Evolutionary conservation across 1,140 invertebrate species (phyloP), one percentile per base, ranked within the genome.

Genomic region (Arion vulgaris): DNA sequence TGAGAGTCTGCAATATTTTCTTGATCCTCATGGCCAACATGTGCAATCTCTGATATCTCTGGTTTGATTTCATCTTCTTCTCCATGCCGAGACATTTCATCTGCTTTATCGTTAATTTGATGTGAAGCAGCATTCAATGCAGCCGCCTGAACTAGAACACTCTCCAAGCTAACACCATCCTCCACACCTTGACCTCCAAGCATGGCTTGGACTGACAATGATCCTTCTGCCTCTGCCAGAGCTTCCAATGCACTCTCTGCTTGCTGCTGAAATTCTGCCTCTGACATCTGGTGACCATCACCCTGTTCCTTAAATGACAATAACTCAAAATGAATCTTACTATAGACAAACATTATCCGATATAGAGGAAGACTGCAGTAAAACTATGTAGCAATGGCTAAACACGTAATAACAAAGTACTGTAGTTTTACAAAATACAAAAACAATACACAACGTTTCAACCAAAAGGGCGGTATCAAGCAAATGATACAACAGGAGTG

Each of bases 201-300:
- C 36, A 68, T 57, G 28, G n/a, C 62, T 34, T 68, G 53, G n/a
- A 26, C 66, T 11, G 51, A 19, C 41, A 80, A 53, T n/a, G 45
- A 5, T 28, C 69, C 68, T 28, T 38, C 79, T 23, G 66, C 38
- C 23, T 80, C 68, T 28, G 79, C 68, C 53, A 80, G n/a, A 19
- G 79, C 79, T 41, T 80, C 79, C n/a, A 80, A 68, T n/a, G 81
- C 73, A 82, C 74, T 76, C 38, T 82, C 81, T 57, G 73, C 81
- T 71, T 74, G 72, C 49, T 81, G 80, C 45, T 81, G 45, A 19
- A 74, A 45, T 36, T 81, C 71, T 19, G 81, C 72, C 26, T 76
- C 73, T 32, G 73, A 32, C 51, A 75, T 34, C n/a, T 76, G 72
- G 15, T 82, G 41, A 51, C 53, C n/a, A 38, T 75, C 57, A 34